These are phyloP conservation scores for Nixonia krombeini DNA, from an alignment of 1,140 invertebrate species.

Conservation along the genomic window DNA sequence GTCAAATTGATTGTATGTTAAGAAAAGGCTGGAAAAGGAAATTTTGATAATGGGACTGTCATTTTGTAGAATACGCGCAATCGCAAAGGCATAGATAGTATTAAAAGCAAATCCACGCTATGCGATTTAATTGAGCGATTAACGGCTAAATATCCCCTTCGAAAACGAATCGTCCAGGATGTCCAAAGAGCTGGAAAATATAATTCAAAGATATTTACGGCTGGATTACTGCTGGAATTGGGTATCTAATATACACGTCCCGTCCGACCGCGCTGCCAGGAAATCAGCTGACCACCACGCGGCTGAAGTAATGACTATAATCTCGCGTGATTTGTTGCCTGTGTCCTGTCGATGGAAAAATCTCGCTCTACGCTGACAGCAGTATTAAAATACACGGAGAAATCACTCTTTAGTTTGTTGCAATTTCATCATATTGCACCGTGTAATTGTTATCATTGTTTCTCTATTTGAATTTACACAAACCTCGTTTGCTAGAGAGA, in stretches of 20 bases:
- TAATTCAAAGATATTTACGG: constrained; percentile 71
- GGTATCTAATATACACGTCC: constrained; percentile 67
- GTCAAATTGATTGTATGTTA: constrained; percentile 27
- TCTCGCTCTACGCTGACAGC: constrained; percentile 19
- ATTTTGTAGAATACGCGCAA: constrained; percentile 38
- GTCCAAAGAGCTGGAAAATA: constrained; percentile 63
- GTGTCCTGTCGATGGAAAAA: constrained; percentile 7
- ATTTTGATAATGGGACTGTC: constrained; percentile 33
- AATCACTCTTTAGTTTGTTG: no score
- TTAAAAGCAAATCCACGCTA: constrained; percentile 68
- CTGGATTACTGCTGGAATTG: constrained; percentile 68
- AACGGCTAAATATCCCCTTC: constrained; percentile 67
- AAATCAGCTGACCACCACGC: constrained; percentile 49
- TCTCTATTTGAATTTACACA: no score
- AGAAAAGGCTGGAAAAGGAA: constrained; percentile 23
- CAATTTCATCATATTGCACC: no score
- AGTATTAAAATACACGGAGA: constrained; percentile 6
- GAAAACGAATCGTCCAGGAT: constrained; percentile 61
- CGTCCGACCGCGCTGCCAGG: constrained; percentile 41
- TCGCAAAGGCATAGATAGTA: constrained; percentile 41
- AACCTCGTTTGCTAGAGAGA: no score
- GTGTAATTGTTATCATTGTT: no score
- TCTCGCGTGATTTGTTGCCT: constrained; percentile 40
- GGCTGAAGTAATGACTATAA: constrained; percentile 47
- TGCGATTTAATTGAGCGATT: constrained; percentile 72